Base-by-base conservation (phyloP, 2,797 vertebrate genomes). In the Pipistrellus pygmaeus region DNA sequence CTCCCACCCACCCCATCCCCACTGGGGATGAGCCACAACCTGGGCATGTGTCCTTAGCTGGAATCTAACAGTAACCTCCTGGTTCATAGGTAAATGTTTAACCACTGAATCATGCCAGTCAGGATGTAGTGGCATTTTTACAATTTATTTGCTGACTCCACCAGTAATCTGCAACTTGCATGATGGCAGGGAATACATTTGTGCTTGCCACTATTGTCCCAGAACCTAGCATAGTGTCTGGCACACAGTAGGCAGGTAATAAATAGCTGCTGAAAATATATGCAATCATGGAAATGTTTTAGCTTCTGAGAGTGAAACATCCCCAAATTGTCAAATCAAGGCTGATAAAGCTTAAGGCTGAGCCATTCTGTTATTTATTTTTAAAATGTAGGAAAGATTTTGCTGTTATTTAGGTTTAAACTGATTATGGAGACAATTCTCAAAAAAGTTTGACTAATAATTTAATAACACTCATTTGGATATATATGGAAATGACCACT, bases 371-470 rank as follows among this genome's bases (percentile, higher is more conserved):
- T 13, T 87, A 62, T 92, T 76, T 68, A 2, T 68, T 71, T 18
- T 60, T 83, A 86, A 51, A 32, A 62, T 18, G 48, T 1, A 90
- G n/a, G 5, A 75, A 92, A 83, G 32, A 10, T 78, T 82, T 72
- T 72, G 60, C 10, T 62, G 38, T 8, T 77, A 11, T 77, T 90
- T 60, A 57, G 23, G 6, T 73, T 91, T 48, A 83, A 88, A 73
- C 48, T 94, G 60, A 69, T 86, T 95, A 93, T n/a, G 32, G 41
- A 88, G 62, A 91, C 2, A 76, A 89, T 69, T 93, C 35, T 92
- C 46, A 80, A 82, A 87, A 91, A 90, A 41, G 46, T 73, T 30
- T 94, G 7, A 90, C 32, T 68, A 60, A 83, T 15, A 94, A 75
- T 57, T 83, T 86, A 86, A 91, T 41, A 81, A 55, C 4, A 48